phyloP scores from a whole-genome alignment of 2,797 vertebrate genomes.

The Anguilla marmorata region DNA sequence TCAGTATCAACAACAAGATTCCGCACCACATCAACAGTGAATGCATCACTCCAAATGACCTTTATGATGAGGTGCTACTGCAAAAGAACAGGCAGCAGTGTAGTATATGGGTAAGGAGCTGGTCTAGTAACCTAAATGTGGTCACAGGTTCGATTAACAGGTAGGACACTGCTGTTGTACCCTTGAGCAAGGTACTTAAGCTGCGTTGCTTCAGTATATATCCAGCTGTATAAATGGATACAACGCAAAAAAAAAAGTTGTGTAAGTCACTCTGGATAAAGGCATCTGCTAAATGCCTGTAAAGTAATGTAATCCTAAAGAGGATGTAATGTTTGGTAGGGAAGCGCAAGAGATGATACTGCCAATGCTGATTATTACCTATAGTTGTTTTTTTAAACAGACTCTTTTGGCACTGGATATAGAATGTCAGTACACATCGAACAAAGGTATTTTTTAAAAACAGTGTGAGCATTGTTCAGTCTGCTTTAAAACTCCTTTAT shows the following conservation, averaged over 20 bases:
- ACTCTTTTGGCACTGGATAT: neutral
- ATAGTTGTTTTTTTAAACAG: neutral
- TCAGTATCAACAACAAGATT: neutral
- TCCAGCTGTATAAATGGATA: too few relatives aligned
- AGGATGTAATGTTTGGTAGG: neutral
- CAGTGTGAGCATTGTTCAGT: neutral
- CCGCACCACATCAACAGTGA: neutral
- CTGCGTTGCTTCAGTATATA: too few relatives aligned
- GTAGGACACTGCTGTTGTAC: too few relatives aligned
- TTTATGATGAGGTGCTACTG: neutral
- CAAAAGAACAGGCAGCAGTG: too few relatives aligned
- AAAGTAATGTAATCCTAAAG: conserved; percentile 18
- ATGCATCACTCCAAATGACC: neutral
- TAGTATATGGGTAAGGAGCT: too few relatives aligned
- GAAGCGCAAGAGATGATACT: neutral
- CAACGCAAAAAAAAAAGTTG: too few relatives aligned
- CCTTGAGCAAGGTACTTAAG: too few relatives aligned
- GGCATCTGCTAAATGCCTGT: too few relatives aligned
- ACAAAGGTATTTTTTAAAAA: neutral
- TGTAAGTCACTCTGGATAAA: too few relatives aligned
- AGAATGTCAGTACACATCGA: neutral
- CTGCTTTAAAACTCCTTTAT: neutral
- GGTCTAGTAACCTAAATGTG: too few relatives aligned
- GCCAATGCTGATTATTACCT: neutral
- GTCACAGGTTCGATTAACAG: too few relatives aligned